A percentile compares a stretch with the other conserved stretches of the same genome.
These are phyloP conservation scores for Drosophila arawakana DNA, from an alignment of 1,140 invertebrate genomes.

Conservation along the genomic window DNA sequence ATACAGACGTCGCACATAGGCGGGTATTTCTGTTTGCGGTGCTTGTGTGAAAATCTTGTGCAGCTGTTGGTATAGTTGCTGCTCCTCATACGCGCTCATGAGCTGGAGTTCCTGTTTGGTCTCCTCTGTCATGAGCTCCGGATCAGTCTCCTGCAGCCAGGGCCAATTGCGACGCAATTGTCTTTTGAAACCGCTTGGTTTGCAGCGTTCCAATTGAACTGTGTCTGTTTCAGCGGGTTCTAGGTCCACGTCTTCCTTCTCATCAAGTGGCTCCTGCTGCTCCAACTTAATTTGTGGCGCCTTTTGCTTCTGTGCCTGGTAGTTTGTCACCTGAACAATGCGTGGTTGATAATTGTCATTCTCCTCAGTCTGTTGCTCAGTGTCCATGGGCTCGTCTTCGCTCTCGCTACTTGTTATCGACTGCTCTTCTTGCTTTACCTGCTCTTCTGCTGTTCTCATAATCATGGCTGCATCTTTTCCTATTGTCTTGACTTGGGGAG, in stretches of 20 bases:
- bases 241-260: constrained; percentile 23
- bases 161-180: constrained; percentile 69
- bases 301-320: constrained; percentile 53
- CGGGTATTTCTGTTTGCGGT: constrained; percentile 66
- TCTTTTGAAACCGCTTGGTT: constrained; percentile 73
- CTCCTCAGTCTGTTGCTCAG: constrained; percentile 17
- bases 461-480: background rate
- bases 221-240: background rate
- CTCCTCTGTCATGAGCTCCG: background rate
- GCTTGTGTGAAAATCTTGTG: constrained; percentile 64
- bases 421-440: constrained; percentile 5
- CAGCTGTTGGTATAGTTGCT: constrained; percentile 85
- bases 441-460: background rate
- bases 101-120: constrained; percentile 42
- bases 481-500: background rate
- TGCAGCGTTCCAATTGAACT: constrained; percentile 43
- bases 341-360: constrained; percentile 59
- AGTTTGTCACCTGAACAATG: constrained; percentile 80
- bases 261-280: constrained; percentile 38
- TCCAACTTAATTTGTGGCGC: constrained; percentile 52
- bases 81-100: constrained; percentile 87
- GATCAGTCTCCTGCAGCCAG: constrained; percentile 63
- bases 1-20: constrained; percentile 85
- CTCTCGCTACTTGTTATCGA: constrained; percentile 23
- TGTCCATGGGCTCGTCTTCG: constrained; percentile 39